Conservation (phyloP, 92 coral and sea anemone species). For the Zoanthus gigantus region DNA sequence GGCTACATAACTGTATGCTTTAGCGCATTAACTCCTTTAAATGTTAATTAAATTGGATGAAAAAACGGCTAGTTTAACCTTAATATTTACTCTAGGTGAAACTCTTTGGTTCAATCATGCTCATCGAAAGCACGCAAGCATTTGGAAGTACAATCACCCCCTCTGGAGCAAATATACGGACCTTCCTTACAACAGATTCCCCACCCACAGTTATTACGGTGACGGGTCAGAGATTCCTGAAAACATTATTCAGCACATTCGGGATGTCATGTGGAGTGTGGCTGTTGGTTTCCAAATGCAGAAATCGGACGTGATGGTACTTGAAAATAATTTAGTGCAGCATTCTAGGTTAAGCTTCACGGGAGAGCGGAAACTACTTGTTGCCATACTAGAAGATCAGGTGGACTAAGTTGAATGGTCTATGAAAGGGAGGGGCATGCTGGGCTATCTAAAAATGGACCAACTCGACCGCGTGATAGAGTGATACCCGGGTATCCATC, state of each 20-base stretch:
- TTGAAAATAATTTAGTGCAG: constrained; percentile 57
- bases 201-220: constrained; percentile 53
- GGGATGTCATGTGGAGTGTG: constrained; percentile 55
- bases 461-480: too few species aligned
- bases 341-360: constrained; percentile 59
- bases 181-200: constrained; percentile 57
- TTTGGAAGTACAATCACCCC: constrained; percentile 66
- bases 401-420: background rate
- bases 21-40: too few species aligned
- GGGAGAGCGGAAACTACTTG: constrained; percentile 55
- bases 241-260: constrained; percentile 56
- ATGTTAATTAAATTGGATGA: too few species aligned
- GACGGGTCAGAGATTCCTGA: constrained; percentile 63
- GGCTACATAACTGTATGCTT: too few species aligned
- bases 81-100: constrained; percentile 25
- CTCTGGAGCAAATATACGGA: constrained; percentile 52
- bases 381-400: constrained; percentile 34
- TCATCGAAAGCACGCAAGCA: constrained; percentile 62
- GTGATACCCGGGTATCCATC: too few species aligned
- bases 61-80: background rate
- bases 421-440: too few species aligned
- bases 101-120: constrained; percentile 64
- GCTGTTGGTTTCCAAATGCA: constrained; percentile 64
- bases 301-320: constrained; percentile 52
- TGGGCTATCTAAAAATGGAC: too few species aligned